Evolutionary conservation across 2,113 vertebrate genomes (phyloP).

Genomic region (Harpagus bidentatus): DNA sequence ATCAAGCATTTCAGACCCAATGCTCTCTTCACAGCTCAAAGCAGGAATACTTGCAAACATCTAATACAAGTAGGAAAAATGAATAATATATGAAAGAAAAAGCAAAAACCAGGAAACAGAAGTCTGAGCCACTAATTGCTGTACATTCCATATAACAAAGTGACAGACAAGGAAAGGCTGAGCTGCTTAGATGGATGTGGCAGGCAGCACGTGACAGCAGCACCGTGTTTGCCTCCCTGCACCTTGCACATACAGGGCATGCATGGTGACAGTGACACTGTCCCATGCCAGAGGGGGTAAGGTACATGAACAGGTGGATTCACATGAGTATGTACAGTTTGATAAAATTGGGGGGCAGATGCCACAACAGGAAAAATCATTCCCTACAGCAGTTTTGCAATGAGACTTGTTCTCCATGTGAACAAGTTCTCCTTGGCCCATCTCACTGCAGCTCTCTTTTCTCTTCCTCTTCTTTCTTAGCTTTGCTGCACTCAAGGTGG

Average conservation of each 20-base stretch:
- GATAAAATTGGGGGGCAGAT: not conserved
- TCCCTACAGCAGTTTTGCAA: not conserved
- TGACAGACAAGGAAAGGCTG: not conserved
- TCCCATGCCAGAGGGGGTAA: accelerated
- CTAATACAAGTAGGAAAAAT: constrained; percentile 48
- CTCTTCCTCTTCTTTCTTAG: not conserved
- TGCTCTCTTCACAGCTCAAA: constrained; percentile 29
- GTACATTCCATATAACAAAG: not conserved
- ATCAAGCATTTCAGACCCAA: constrained; percentile 41
- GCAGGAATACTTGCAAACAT: constrained; percentile 39
- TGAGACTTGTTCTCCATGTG: not conserved
- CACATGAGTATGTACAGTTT: too few species aligned
- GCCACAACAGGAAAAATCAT: not conserved
- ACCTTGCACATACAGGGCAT: accelerated
- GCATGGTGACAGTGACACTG: not conserved
- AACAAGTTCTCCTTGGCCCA: too few species aligned
- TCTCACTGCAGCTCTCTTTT: not conserved
- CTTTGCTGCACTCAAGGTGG: not conserved
- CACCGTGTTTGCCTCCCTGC: accelerated
- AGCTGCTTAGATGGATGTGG: not conserved
- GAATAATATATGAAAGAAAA: constrained; percentile 70
- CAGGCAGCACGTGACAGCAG: not conserved
- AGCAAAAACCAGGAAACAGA: constrained; percentile 35
- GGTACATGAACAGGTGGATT: too few species aligned
- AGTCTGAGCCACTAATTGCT: constrained; percentile 28